Base-by-base conservation (phyloP, 2,797 vertebrate genomes). In the Centropyge bicolor region DNA sequence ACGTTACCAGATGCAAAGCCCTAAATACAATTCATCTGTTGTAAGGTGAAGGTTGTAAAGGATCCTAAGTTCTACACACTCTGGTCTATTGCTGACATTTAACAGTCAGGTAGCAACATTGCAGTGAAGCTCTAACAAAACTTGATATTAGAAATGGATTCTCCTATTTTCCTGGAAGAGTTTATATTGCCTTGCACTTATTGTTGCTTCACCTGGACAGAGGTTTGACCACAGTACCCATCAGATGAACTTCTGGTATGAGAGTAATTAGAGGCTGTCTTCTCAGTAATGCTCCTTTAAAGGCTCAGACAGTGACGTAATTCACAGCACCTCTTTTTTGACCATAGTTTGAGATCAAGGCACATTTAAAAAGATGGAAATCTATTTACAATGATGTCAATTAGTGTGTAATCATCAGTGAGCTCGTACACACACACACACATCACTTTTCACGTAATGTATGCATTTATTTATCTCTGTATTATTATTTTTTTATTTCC, bases 191-290 rank as follows among this genome's bases (percentile, higher is more conserved):
- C 22, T 59, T 38, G 5, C 27, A 54, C 19, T 69, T 40, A 6
- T 19, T 62, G 36, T 81, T 43, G 17, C n/a, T 49, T 70, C 51
- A 65, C 57, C 60, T 36, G 22, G 7, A 8, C 22, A 0, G 1
- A 59, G 38, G 16, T 57, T 61, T 46, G 13, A 62, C 55, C 11
- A 24, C 70, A 51, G n/a, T 22, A 12, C 5, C 36, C 35, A 48
- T 78, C 66, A 60, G 59, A 74, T 79, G 72, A 72, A 60, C 57
- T 13, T 38, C 27, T 71, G 49, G 41, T 67, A 61, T 66, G 55
- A 40, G 73, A 82, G 57, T 77, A 60, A 56, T 36, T 9, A 8
- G 9, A 49, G 43, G 7, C 48, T 70, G 46, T 46, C 13, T 45
- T 46, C 54, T 17, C 17, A 69, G 10, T 43, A 20, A 45, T 64